phyloP scores from a whole-genome alignment of 2,888 invertebrate species.

The Cosmopolites sordidus region DNA sequence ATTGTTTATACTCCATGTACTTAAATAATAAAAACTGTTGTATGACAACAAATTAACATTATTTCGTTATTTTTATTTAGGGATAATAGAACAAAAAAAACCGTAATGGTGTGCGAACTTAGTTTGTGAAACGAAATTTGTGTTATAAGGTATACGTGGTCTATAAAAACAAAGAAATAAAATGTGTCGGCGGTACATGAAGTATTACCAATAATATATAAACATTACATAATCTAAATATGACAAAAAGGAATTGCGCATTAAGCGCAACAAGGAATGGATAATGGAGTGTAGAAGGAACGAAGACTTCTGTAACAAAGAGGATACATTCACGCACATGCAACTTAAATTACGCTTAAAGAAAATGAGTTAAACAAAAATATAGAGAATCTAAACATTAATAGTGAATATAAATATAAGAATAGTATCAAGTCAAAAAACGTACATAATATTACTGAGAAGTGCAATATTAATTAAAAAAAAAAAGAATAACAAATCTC shows the following conservation, averaged over 20 bases:
- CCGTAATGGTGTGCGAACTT: too few species aligned
- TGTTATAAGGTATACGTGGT: too few species aligned
- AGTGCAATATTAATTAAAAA: not conserved
- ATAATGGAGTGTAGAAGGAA: conserved; percentile 47
- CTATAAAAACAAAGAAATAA: too few species aligned
- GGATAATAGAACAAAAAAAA: too few species aligned
- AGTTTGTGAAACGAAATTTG: too few species aligned
- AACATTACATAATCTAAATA: conserved; percentile 7
- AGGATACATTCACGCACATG: conserved; percentile 42
- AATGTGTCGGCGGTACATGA: conserved; percentile 9
- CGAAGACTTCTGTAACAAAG: conserved; percentile 47
- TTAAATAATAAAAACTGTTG: not conserved
- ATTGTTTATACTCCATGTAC: conserved; percentile 19
- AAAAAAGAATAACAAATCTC: conserved; percentile 27
- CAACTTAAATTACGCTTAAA: conserved; percentile 20
- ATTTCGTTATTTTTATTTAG: not conserved
- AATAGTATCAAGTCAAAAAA: conserved; percentile 19
- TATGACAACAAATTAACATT: not conserved
- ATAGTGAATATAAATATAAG: conserved; percentile 32
- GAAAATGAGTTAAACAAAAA: conserved; percentile 17
- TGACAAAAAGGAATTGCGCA: conserved; percentile 17
- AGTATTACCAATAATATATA: conserved; percentile 14
- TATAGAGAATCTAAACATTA: conserved; percentile 6
- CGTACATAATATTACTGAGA: not conserved
- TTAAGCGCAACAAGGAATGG: conserved; percentile 41